Evolutionary conservation across 1,140 invertebrate genomes (phyloP).

Genomic region (Lepidotrigona ventralis): DNA sequence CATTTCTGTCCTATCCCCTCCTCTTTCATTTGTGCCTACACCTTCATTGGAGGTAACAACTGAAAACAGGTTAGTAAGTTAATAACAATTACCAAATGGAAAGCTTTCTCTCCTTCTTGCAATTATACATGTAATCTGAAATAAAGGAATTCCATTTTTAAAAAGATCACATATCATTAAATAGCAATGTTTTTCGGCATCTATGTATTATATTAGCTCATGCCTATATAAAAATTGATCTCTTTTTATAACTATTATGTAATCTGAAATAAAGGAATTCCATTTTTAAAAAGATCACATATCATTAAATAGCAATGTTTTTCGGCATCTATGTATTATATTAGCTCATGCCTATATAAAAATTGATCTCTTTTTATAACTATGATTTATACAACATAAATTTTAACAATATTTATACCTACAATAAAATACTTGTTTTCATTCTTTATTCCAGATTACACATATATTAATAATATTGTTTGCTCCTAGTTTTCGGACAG

Average conservation of each 20-base stretch:
- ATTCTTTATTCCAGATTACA: slow-evolving; percentile 8
- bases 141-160: not conserved
- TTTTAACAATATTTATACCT: not conserved
- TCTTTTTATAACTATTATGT: not conserved
- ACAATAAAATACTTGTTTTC: not conserved
- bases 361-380: not conserved
- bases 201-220: not conserved
- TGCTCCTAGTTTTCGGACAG: slow-evolving; percentile 66
- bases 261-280: slow-evolving; percentile 1
- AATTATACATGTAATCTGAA: not conserved
- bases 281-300: not conserved
- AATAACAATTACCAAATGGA: slow-evolving; percentile 13
- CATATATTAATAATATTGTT: slow-evolving; percentile 55
- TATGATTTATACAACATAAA: not conserved
- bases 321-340: not conserved
- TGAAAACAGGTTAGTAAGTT: slow-evolving; percentile 46
- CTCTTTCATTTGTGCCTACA: slow-evolving; percentile 72
- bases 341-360: not conserved
- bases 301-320: not conserved
- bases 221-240: not conserved
- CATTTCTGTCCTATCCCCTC: slow-evolving; percentile 79
- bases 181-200: not conserved
- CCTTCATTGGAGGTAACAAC: slow-evolving; percentile 75
- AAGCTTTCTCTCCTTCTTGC: not conserved
- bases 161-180: not conserved